Evolutionary conservation across 2,797 vertebrate species (phyloP).

Genomic region (Todus mexicanus): DNA sequence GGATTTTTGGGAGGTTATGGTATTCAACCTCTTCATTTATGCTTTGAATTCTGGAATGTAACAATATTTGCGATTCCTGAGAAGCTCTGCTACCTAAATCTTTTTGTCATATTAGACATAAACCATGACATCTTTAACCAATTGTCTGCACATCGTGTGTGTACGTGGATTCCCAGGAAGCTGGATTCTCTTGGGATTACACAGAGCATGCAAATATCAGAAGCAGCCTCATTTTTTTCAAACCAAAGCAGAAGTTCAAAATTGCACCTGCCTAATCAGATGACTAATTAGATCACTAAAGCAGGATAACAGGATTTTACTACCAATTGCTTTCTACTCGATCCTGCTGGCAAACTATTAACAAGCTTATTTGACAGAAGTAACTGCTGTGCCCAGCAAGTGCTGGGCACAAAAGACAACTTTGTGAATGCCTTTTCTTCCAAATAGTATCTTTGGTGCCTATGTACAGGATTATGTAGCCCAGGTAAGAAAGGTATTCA

Average conservation of each 20-base stretch:
- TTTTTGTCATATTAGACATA: neutral
- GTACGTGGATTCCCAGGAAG: fast-evolving
- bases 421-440: neutral
- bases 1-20: neutral
- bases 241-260: neutral
- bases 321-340: neutral
- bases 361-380: too few relatives aligned
- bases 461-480: neutral
- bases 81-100: neutral
- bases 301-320: neutral
- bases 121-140: neutral
- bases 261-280: neutral
- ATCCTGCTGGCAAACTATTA: neutral
- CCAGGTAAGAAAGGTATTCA: neutral
- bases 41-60: neutral
- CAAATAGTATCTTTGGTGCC: neutral
- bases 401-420: neutral
- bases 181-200: neutral
- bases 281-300: neutral
- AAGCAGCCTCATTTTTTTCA: neutral
- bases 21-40: neutral
- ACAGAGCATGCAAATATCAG: neutral
- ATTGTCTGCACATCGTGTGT: fast-evolving
- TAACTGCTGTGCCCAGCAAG: neutral
- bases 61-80: neutral